A percentile compares a stretch with the other conserved stretches of the same genome.
phyloP scores from a whole-genome alignment of 1,140 invertebrate species.

The Eriosoma lanigerum region DNA sequence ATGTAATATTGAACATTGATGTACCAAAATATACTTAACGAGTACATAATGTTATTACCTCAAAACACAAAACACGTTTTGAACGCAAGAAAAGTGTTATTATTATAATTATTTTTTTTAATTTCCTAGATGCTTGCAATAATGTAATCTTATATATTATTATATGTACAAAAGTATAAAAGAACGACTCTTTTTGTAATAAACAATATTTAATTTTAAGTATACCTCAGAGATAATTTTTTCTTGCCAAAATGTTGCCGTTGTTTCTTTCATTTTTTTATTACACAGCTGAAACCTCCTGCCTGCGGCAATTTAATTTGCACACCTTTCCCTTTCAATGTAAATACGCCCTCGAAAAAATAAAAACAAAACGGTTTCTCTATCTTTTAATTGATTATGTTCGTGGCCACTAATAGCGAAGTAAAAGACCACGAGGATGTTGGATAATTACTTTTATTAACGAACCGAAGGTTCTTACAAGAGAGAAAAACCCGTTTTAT shows the following conservation, averaged over 20 bases:
- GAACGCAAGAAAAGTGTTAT: background rate
- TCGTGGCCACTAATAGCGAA: conserved; percentile 35
- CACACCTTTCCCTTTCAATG: conserved; percentile 18
- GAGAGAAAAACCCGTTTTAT: background rate
- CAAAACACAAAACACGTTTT: background rate
- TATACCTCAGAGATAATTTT: conserved; percentile 39
- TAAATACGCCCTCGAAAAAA: background rate
- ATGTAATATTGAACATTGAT: too few species aligned
- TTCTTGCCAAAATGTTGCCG: conserved; percentile 6
- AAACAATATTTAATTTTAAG: conserved; percentile 47
- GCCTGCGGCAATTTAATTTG: conserved; percentile 47
- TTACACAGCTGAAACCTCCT: conserved; percentile 7
- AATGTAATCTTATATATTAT: conserved; percentile 20
- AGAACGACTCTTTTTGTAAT: conserved; percentile 32
- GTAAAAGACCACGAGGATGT: conserved; percentile 25
- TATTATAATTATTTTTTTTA: conserved; percentile 30
- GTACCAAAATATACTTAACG: too few species aligned
- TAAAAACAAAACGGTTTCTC: conserved; percentile 4
- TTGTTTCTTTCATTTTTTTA: conserved; percentile 18
- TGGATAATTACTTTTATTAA: conserved; percentile 50
- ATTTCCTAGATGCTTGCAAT: conserved; percentile 15
- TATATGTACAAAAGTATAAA: conserved; percentile 10
- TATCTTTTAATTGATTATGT: conserved; percentile 51
- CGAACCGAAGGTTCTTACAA: conserved; percentile 2
- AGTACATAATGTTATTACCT: too few species aligned